These are phyloP conservation scores for Leptinotarsa rubiginosa DNA, from an alignment of 2,888 invertebrate genomes.

Conservation along the genomic window DNA sequence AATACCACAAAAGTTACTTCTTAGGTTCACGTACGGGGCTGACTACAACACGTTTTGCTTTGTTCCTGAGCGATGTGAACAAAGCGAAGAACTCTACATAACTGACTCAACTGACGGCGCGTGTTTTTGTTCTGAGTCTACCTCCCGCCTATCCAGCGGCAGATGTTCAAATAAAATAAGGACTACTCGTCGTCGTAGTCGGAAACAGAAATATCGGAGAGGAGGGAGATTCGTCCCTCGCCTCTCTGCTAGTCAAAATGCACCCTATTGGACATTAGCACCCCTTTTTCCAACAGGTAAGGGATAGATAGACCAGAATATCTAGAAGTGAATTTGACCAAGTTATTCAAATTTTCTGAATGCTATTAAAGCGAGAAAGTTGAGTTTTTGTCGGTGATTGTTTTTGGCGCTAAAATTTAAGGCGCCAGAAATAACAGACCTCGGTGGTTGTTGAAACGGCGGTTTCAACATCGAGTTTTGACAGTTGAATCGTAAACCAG, in stretches of 20 bases:
- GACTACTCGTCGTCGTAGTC: conserved; percentile 49
- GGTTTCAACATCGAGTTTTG: conserved; percentile 18
- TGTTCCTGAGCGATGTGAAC: conserved; percentile 30
- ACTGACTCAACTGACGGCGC: conserved; percentile 42
- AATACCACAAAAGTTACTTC: conserved; percentile 30
- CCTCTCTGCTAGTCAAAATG: conserved; percentile 36
- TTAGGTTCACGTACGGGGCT: conserved; percentile 21
- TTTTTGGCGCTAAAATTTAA: conserved; percentile 46
- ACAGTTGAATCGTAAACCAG: conserved; percentile 29
- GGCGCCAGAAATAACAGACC: conserved; percentile 37
- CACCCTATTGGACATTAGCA: conserved; percentile 37
- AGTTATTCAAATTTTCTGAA: conserved; percentile 35
- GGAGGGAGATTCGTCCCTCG: conserved; percentile 43
- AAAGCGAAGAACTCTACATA: conserved; percentile 36
- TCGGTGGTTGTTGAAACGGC: conserved; percentile 23
- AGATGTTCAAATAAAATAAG: conserved; percentile 59
- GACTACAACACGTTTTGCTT: conserved; percentile 23
- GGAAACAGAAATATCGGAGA: conserved; percentile 40
- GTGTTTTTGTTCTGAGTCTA: conserved; percentile 40
- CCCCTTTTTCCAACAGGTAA: conserved; percentile 37
- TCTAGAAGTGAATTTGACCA: conserved; percentile 36
- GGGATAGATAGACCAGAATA: conserved; percentile 25
- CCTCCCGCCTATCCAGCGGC: conserved; percentile 55
- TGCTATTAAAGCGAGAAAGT: conserved; percentile 38
- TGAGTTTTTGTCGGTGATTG: conserved; percentile 37